These are phyloP conservation scores for Caenorhabditis remanei DNA, from an alignment of 1,140 invertebrate genomes.

Conservation along the genomic window DNA sequence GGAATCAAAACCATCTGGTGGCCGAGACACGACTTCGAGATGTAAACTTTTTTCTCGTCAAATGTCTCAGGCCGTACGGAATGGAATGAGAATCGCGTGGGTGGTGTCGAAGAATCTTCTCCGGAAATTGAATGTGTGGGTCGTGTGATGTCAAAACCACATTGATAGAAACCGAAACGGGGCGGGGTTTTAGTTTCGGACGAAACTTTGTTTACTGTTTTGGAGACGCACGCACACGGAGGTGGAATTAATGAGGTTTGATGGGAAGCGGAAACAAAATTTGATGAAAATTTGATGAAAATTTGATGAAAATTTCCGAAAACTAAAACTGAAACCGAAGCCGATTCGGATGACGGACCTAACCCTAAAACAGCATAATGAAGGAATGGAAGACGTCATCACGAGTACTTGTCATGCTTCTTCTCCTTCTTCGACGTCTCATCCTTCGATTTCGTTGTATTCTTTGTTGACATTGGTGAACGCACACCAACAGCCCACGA, in stretches of 20 bases:
- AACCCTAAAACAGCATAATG: conserved; percentile 50
- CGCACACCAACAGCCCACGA: conserved; percentile 27
- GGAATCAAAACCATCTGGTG: conserved; percentile 44
- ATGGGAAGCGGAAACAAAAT: conserved; percentile 27
- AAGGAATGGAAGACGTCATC: conserved; percentile 48
- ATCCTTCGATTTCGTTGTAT: background rate
- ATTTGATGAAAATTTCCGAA: background rate
- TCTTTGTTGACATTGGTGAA: conserved; percentile 50
- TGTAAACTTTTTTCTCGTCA: background rate
- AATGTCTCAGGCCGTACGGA: background rate
- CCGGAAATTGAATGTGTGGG: conserved; percentile 49
- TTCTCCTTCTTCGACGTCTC: background rate
- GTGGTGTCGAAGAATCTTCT: background rate
- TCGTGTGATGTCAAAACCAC: background rate
- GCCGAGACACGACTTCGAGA: background rate
- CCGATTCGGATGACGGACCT: conserved; percentile 10
- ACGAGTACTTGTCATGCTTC: conserved; percentile 50
- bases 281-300: background rate
- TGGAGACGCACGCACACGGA: background rate
- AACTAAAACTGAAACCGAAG: conserved; percentile 2
- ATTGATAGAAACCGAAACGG: background rate
- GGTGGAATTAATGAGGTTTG: conserved; percentile 39
- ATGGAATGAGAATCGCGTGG: background rate
- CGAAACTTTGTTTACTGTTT: conserved; percentile 34
- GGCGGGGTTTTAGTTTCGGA: background rate